Conservation (phyloP, 2,888 invertebrate genomes). For the Trimorus sp. region DNA sequence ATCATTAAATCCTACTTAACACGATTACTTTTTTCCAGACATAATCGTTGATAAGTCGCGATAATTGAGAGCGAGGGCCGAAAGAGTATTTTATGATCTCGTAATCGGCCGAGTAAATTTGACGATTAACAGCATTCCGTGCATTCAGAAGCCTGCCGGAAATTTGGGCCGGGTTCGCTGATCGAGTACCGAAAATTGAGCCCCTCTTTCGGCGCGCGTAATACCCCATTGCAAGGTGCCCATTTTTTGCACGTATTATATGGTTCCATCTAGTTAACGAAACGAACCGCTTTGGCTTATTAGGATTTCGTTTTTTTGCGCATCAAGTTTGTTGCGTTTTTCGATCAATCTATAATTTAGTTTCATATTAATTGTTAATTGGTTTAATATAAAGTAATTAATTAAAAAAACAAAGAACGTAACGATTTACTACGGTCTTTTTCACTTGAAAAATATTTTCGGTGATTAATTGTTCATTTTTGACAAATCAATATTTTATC, state of each 20-base stretch:
- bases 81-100: constrained; percentile 59
- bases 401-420: too few relatives aligned
- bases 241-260: constrained; percentile 38
- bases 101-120: constrained; percentile 59
- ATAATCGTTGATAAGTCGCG: constrained; percentile 61
- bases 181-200: constrained; percentile 58
- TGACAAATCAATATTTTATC: too few relatives aligned
- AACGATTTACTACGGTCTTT: too few relatives aligned
- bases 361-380: too few relatives aligned
- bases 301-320: background rate
- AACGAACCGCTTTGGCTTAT: constrained; percentile 25
- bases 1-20: constrained; percentile 62
- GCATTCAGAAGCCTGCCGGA: constrained; percentile 59
- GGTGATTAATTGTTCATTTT: too few relatives aligned
- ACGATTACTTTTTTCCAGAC: constrained; percentile 53
- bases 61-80: constrained; percentile 50
- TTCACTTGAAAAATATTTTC: too few relatives aligned
- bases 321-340: background rate
- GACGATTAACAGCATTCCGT: constrained; percentile 61
- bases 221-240: constrained; percentile 32
- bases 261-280: constrained; percentile 30
- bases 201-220: constrained; percentile 27
- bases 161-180: constrained; percentile 53
- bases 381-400: too few relatives aligned
- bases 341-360: too few relatives aligned